A percentile compares a stretch with the other conserved stretches of the same genome.
These are phyloP conservation scores for Aelia acuminata DNA, from an alignment of 2,888 invertebrate genomes.

Conservation along the genomic window DNA sequence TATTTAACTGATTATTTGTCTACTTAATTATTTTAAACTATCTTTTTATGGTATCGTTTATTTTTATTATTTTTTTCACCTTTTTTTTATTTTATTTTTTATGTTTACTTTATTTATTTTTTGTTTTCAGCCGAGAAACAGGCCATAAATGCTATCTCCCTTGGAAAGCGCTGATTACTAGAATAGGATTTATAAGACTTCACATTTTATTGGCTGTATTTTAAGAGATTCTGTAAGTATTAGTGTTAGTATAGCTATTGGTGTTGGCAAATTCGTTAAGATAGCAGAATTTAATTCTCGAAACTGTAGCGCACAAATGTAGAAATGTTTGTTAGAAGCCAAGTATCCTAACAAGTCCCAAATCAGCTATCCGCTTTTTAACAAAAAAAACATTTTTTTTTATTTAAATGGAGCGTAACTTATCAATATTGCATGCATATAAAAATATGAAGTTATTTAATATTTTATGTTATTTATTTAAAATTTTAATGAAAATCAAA, in stretches of 20 bases:
- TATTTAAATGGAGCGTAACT: neutral
- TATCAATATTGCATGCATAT: neutral
- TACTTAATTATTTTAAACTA: neutral
- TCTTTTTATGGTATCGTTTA: too few relatives aligned
- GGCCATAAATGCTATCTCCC: conserved; percentile 51
- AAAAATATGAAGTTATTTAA: neutral
- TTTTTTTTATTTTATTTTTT: neutral
- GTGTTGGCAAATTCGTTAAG: neutral
- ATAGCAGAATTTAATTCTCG: neutral
- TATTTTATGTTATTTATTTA: too few relatives aligned
- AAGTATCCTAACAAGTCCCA: neutral
- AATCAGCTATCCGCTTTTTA: neutral
- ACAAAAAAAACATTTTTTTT: neutral
- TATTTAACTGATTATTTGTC: neutral
- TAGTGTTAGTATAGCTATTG: neutral
- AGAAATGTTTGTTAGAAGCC: too few relatives aligned
- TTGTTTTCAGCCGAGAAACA: conserved; percentile 55
- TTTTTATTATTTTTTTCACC: neutral
- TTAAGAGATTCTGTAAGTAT: conserved; percentile 44
- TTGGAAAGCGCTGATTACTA: conserved; percentile 50
- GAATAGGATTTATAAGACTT: conserved; percentile 56
- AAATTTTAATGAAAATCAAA: too few relatives aligned
- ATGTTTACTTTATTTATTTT: neutral
- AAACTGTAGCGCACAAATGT: neutral
- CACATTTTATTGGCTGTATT: conserved; percentile 52